Percentiles rank a stretch among this genome's conserved stretches.
Conservation (phyloP, 2,888 invertebrate species). For the Ceramica pisi region DNA sequence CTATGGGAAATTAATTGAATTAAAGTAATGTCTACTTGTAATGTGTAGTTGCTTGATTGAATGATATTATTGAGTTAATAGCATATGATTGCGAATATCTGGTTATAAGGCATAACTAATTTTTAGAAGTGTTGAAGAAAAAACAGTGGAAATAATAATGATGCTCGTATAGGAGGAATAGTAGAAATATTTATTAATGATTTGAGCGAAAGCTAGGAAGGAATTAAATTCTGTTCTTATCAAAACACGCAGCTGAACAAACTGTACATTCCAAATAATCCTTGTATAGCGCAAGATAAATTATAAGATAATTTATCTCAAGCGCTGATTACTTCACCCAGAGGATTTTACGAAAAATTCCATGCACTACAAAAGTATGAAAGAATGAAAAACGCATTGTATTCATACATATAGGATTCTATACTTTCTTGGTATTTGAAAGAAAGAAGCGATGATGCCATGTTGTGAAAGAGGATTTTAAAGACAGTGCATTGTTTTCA, state of each 20-base stretch:
- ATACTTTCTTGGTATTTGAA: constrained; percentile 25
- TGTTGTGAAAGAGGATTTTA: constrained; percentile 22
- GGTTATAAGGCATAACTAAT: neutral
- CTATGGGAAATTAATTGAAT: neutral
- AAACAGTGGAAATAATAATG: neutral
- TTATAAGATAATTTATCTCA: constrained; percentile 12
- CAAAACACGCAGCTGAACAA: neutral
- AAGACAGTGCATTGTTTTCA: constrained; percentile 8
- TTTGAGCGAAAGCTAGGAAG: neutral
- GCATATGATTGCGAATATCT: neutral
- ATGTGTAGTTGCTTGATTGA: no score
- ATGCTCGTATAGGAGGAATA: neutral
- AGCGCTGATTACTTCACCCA: constrained; percentile 8
- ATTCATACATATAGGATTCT: neutral
- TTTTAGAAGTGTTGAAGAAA: neutral
- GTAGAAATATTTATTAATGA: neutral
- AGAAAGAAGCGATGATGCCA: neutral
- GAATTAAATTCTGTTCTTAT: neutral
- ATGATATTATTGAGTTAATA: no score
- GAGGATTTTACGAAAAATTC: constrained; percentile 12
- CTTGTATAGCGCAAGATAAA: neutral
- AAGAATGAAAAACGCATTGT: neutral
- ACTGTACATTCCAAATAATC: neutral
- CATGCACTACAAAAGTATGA: constrained; percentile 15
- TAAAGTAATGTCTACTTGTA: neutral